A percentile compares a stretch with the other conserved stretches of the same genome.
phyloP scores from a whole-genome alignment of 2,797 vertebrate genomes.

The Etheostoma perlongum region DNA sequence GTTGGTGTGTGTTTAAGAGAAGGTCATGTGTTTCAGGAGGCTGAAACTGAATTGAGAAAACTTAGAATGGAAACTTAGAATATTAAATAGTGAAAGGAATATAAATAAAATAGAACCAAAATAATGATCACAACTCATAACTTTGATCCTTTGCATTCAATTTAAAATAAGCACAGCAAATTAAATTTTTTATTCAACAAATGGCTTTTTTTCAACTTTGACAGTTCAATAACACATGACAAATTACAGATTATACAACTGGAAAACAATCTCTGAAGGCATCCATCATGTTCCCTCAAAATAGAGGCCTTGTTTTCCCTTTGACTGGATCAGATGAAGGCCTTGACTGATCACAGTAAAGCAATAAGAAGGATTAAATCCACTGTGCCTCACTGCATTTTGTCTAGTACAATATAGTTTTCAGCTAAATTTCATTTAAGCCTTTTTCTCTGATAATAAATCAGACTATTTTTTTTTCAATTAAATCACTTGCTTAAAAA shows the following conservation, averaged over 20 bases:
- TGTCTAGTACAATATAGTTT: background rate
- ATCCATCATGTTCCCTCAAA: background rate
- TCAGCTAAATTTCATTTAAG: background rate
- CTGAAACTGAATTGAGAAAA: background rate
- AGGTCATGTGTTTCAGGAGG: background rate
- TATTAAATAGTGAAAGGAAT: background rate
- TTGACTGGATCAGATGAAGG: conserved; percentile 8
- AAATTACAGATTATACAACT: background rate
- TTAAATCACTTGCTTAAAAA: background rate
- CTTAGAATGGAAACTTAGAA: conserved; percentile 9
- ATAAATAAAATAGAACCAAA: background rate
- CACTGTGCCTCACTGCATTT: background rate
- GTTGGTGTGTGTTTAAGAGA: background rate
- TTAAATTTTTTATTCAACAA: background rate
- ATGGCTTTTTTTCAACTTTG: background rate
- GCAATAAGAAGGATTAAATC: conserved; percentile 5
- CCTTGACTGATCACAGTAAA: conserved; percentile 4
- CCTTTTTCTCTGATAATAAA: background rate
- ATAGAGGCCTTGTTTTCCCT: background rate
- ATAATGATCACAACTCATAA: background rate
- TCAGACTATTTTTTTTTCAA: background rate
- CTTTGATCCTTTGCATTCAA: background rate
- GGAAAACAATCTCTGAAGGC: background rate
- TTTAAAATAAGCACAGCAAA: background rate
- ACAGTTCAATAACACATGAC: conserved; percentile 15